These are phyloP conservation scores for Melitaea cinxia DNA, from an alignment of 1,140 invertebrate species.

Conservation along the genomic window DNA sequence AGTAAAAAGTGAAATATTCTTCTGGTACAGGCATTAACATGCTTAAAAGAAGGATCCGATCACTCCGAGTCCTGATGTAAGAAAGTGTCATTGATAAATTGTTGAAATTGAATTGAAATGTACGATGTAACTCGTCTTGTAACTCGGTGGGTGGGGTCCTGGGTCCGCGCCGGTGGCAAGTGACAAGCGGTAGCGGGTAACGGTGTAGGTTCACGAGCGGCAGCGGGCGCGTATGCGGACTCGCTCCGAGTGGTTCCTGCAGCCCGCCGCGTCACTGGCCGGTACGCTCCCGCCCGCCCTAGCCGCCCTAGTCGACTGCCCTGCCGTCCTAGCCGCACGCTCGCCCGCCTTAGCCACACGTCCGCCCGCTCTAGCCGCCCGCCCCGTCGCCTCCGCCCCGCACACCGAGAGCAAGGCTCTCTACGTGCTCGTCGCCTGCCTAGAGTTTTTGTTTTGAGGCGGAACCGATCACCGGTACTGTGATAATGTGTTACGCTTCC, in stretches of 20 bases:
- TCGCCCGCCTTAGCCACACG: constrained; percentile 21
- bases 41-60: too few species aligned
- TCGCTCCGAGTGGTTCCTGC: constrained; percentile 96
- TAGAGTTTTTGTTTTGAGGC: constrained; percentile 81
- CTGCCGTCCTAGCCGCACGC: not conserved
- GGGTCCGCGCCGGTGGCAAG: too few species aligned
- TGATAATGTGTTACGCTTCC: constrained; percentile 59
- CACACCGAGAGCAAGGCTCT: constrained; percentile 71
- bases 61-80: too few species aligned
- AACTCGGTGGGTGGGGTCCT: too few species aligned
- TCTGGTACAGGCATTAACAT: too few species aligned
- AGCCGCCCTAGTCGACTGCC: constrained; percentile 27
- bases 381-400: constrained; percentile 41
- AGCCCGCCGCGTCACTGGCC: constrained; percentile 85
- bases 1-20: too few species aligned
- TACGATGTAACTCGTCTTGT: too few species aligned
- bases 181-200: constrained; percentile 27
- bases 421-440: constrained; percentile 80
- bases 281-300: constrained; percentile 40
- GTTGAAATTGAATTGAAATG: too few species aligned
- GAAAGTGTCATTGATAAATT: too few species aligned
- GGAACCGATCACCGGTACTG: constrained; percentile 68
- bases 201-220: constrained; percentile 92
- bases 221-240: constrained; percentile 96
- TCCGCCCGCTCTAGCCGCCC: constrained; percentile 27